Evolutionary conservation across 2,797 vertebrate species (phyloP), one percentile per base, ranked within the genome.

Genomic region (Acridotheres tristis): DNA sequence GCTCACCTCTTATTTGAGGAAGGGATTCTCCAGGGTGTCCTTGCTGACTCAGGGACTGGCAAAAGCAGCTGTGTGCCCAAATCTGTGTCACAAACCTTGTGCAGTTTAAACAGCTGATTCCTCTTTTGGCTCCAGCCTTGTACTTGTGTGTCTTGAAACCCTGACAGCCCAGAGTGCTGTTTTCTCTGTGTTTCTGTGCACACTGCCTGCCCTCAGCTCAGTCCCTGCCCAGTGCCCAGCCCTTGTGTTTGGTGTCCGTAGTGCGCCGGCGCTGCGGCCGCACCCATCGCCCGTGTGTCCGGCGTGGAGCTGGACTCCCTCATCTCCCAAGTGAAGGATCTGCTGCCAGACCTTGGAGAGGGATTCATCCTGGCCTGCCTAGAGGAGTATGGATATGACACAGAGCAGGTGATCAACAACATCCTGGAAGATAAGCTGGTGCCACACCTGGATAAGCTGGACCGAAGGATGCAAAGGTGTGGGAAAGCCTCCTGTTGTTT

Each of bases 281-380:
- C 94, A 0, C 97, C 95, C 1, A 1, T 84, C 25, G 78, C 98
- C 79, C 36, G 86, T 0, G 73, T 99, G 88, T 98, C 98, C 0
- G 97, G 98, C 0, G 98, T 98, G 16, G 98, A 99, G 96, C 96
- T 99, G 91, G 99, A 99, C 92, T 99, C 99, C 1, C 97, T 99
- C 47, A 98, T 99, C 95, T 98, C 98, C 7, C 98, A 99, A 66
- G 99, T 99, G 96, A 98, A 96, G 74, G 99, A 99, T 75, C 97
- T 99, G 94, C 98, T 99, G 57, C 99, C 99, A 1, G 98, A 99
- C 27, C 90, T 99, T 1, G 99, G 99, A 0, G 99, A 99, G 90
- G 99, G 99, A 59, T 99, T 99, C 94, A 97, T 99, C 95, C 94
- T 99, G 97, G 98, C 98, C 88, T 99, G 99, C 90, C 98, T 99